These are phyloP conservation scores for Paramisgurnus dabryanus DNA, from an alignment of 2,113 vertebrate genomes.

Conservation along the genomic window DNA sequence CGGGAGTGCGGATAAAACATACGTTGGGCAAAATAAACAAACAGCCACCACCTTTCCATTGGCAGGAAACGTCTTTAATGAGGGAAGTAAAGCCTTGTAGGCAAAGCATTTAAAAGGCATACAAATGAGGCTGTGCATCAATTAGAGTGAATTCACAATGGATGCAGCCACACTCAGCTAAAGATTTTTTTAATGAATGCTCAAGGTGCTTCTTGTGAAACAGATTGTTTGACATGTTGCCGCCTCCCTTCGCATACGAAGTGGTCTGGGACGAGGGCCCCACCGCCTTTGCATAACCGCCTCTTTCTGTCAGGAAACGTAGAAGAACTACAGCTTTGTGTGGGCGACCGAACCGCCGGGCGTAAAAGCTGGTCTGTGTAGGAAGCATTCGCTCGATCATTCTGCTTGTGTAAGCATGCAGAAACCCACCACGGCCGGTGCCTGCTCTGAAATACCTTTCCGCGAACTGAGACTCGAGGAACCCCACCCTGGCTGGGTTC, in stretches of 20 bases:
- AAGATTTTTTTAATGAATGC: conserved; percentile 49
- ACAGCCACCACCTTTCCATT: conserved; percentile 2
- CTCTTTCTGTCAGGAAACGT: conserved; percentile 23
- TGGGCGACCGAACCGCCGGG: not conserved
- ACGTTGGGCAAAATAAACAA: conserved; percentile 36
- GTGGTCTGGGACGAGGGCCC: conserved; percentile 5
- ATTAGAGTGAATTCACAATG: conserved; percentile 45
- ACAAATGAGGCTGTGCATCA: conserved; percentile 43
- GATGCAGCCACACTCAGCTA: conserved; percentile 9
- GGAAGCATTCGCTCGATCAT: conserved; percentile 1
- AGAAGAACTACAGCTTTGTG: conserved; percentile 39
- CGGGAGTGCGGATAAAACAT: no score
- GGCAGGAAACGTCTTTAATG: conserved; percentile 17
- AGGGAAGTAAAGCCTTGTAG: conserved; percentile 38
- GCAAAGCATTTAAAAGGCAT: conserved; percentile 49
- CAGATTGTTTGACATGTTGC: conserved; percentile 2
- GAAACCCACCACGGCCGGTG: not conserved
- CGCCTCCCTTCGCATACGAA: conserved; percentile 12
- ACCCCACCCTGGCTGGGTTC: conserved; percentile 23
- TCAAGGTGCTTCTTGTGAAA: conserved; percentile 40
- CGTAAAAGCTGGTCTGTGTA: conserved; percentile 20
- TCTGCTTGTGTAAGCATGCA: conserved; percentile 10
- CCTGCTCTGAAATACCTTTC: conserved; percentile 8
- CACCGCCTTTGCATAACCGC: conserved; percentile 17
- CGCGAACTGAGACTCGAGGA: conserved; percentile 1